Evolutionary conservation across 2,113 vertebrate species (phyloP), one percentile per base, ranked within the genome.

Genomic region (Lota lota): DNA sequence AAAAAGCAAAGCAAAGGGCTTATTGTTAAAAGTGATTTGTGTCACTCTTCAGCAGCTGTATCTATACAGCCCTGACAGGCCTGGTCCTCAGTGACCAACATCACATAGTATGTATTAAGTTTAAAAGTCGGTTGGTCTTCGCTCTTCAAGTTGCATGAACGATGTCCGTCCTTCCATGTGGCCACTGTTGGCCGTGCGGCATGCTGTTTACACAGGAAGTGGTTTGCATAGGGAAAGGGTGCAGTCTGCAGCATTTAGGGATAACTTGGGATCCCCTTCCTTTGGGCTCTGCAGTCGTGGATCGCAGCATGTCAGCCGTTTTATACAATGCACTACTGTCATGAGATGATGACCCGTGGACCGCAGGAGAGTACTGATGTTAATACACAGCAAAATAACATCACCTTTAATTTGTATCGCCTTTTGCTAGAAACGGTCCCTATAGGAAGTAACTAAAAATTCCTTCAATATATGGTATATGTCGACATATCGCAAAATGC

Each of bases 181-280:
- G 17, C n/a, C 53, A n/a, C 10, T 6, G 53, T 18, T 18, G 5
- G 53, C 16, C 16, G 16, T 17, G 53, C 53, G 2, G n/a, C 12
- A 18, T 63, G 16, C 17, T 63, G 28, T 36, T 12, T 24, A 76
- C 61, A 61, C 17, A 70, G 21, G 16, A 33, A 54, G 57, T 68
- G 36, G 12, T 68, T 70, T 68, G 47, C n/a, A 50, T 1, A 16
- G 7, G 40, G 8, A 54, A 62, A 70, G 12, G 22, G 15, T 1
- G 8, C 57, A 33, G 24, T 68, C 24, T 64, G 15, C 3, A 50
- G 24, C 28, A 33, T 4, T 64, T 65, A 20, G 40, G 71, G 59
- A 8, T 20, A 22, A 15, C 59, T 61, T 22, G 15, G 22, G 14
- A 24, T 16, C 20, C 10, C 21, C 59, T 61, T 16, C 22, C 22